phyloP scores from a whole-genome alignment of 2,888 invertebrate genomes.

The Sialis lutaria region DNA sequence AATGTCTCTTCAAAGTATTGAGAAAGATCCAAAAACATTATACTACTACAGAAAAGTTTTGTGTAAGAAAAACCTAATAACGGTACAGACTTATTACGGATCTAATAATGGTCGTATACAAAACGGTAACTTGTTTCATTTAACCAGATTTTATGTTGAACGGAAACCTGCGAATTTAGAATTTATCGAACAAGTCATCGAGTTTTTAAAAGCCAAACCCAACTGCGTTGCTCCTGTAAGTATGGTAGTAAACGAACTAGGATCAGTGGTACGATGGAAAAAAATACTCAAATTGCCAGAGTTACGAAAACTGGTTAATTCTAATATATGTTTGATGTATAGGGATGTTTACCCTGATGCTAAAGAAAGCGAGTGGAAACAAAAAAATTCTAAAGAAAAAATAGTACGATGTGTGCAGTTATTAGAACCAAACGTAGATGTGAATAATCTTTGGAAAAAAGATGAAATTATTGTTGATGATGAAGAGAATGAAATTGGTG shows the following conservation, averaged over 20 bases:
- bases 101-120: conserved; percentile 20
- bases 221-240: conserved; percentile 30
- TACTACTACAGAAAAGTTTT: conserved; percentile 46
- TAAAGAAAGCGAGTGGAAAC: conserved; percentile 29
- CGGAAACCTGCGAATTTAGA: conserved; percentile 33
- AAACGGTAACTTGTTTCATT: conserved; percentile 34
- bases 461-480: conserved; percentile 28
- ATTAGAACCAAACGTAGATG: conserved; percentile 33
- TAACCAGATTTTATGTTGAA: conserved; percentile 42
- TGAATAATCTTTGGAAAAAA: conserved; percentile 29
- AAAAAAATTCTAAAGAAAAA: conserved; percentile 30
- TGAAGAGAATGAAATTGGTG: conserved; percentile 15
- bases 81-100: conserved; percentile 36
- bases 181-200: conserved; percentile 34
- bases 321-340: conserved; percentile 23
- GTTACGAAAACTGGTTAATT: background rate
- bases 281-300: conserved; percentile 34
- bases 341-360: conserved; percentile 39
- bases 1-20: conserved; percentile 31
- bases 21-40: conserved; percentile 40
- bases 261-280: conserved; percentile 10
- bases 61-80: conserved; percentile 35
- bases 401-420: conserved; percentile 32
- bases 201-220: conserved; percentile 33
- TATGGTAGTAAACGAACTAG: no score